phyloP scores from a whole-genome alignment of 1,140 invertebrate species.

The Lycorma delicatula region DNA sequence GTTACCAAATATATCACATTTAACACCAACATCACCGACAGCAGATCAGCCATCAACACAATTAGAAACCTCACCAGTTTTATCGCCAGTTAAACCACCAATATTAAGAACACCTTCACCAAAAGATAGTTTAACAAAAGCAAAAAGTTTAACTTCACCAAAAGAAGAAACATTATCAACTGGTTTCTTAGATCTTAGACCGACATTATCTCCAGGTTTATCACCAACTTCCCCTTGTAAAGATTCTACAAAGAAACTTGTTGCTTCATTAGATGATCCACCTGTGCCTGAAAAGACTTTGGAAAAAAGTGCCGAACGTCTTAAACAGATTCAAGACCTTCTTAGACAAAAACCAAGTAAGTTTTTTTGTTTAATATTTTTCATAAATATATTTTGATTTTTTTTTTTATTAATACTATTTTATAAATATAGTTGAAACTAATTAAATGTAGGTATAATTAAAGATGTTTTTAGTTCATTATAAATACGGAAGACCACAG shows the following conservation, averaged over 20 bases:
- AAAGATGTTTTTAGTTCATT: too few species aligned
- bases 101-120: conserved; percentile 13
- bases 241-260: neutral
- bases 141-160: conserved; percentile 10
- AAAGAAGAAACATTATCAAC: conserved; percentile 12
- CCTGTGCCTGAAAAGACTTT: conserved; percentile 19
- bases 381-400: too few species aligned
- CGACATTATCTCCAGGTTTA: conserved; percentile 20
- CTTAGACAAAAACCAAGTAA: conserved; percentile 49
- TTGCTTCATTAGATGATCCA: conserved; percentile 9
- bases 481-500: too few species aligned
- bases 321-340: conserved; percentile 59
- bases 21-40: conserved; percentile 20
- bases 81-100: neutral
- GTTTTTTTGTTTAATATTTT: conserved; percentile 2
- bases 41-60: conserved; percentile 11
- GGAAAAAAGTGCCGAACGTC: conserved; percentile 45
- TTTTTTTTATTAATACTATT: too few species aligned
- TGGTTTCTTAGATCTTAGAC: conserved; percentile 14
- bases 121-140: conserved; percentile 3
- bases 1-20: conserved; percentile 14
- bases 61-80: neutral
- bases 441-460: too few species aligned
- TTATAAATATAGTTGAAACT: too few species aligned
- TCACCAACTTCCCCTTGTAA: conserved; percentile 19